Base-by-base conservation (phyloP, 2,888 invertebrate genomes). In the Tridacna crocea region DNA sequence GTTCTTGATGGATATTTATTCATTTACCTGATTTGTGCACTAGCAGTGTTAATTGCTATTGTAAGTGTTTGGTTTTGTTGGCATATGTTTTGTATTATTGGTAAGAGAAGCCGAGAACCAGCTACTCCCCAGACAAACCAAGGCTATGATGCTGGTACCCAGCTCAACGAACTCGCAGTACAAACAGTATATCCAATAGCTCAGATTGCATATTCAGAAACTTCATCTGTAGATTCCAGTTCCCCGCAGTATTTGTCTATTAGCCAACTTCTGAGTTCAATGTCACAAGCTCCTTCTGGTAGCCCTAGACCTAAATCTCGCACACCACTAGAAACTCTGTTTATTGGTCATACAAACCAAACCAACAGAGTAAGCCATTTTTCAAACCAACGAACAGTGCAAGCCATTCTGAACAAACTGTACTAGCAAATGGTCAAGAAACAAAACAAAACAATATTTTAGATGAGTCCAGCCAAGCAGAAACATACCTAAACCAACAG, bases 31-130 rank as follows among this genome's bases (percentile, higher is more conserved):
- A 48, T 70, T 51, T 47, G 83, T 75, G 83, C 79, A n/a, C 51
- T 84, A 19, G 83, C 72, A 27, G 24, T 84, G 13, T 51, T 84
- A 22, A 76, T 84, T n/a, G 47, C 60, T 26, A 68, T 80, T 6
- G 58, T 73, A 0, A 63, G 61, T 24, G 46, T 84, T 19, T 84
- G 80, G 66, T 24, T 84, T 0, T 80, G 78, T 58, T 84, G 83
- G 83, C 72, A 80, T 55, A 55, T 66, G 12, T 10, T 77, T 12
- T 19, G 66, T 17, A 15, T 66, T 17, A 66, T 66, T n/a, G 15
- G 66, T 26, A 15, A 55, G 55, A 55, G 55, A 19, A 19, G 19
- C 55, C 15, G 10, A 19, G 19, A 15, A 55, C 55, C 3, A 55
- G 55, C 15, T 15, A 55, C 55, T 11, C 11, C 15, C 3, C 17